Evolutionary conservation across 2,113 vertebrate genomes (phyloP), one percentile per base, ranked within the genome.

Genomic region (Columbina picui): DNA sequence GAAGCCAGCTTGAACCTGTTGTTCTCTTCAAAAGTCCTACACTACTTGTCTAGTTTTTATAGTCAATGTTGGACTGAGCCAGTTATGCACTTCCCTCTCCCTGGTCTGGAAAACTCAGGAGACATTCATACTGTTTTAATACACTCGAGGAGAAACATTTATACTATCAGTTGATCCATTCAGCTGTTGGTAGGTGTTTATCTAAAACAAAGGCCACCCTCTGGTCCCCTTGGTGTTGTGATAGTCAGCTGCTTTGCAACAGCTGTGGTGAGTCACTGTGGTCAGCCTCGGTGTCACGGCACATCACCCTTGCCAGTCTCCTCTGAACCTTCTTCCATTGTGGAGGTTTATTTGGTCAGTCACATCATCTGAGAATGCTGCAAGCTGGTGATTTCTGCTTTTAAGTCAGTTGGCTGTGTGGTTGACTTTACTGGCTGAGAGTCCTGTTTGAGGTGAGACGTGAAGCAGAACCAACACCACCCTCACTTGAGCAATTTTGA

Each of bases 211-310:
- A 81, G 34, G 21, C 68, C 32, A 26, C 8, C 4, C 47, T 75
- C 1, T 0, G 3, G 36, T 57, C n/a, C 15, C 8, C 6, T 59
- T 68, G 43, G 43, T 45, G 43, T 45, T 45, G 43, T 47, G 53
- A 18, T 61, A 34, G 39, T 52, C 36, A 73, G 26, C 7, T 71
- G 21, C 49, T 69, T 61, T 45, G 43, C 30, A 67, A 26, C 16
- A 53, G n/a, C 68, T 87, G 22, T 47, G 16, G 27, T 49, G 49
- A 55, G 29, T 90, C 39, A 13, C 50, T 64, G 13, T 65, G 34
- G 49, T 89, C 55, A 20, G 25, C 32, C 38, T 43, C 74, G 63
- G 43, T 41, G 45, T 75, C 34, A 10, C 9, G 29, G 21, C 13
- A 16, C 53, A 41, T 34, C 0, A 0, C 13, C 55, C 26, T 84